These are phyloP conservation scores for Patella ulyssiponensis DNA, from an alignment of 2,888 invertebrate species.

Conservation along the genomic window DNA sequence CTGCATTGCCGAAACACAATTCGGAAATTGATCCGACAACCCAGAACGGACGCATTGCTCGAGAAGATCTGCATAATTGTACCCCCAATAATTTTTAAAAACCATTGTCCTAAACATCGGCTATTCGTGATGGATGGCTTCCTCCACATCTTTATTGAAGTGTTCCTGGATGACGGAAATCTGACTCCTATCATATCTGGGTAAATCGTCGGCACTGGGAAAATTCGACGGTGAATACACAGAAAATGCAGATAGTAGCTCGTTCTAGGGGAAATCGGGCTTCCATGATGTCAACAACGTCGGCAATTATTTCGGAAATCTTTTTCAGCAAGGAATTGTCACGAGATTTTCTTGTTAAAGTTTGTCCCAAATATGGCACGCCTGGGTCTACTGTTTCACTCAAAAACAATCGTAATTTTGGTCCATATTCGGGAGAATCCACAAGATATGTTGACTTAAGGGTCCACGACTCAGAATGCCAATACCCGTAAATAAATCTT, in stretches of 20 bases:
- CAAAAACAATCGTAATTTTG: neutral
- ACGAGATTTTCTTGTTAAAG: neutral
- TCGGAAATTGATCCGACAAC: no score
- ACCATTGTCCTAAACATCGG: neutral
- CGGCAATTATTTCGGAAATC: neutral
- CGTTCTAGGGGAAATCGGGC: neutral
- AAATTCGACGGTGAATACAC: neutral
- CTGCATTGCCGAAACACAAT: no score
- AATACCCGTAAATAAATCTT: neutral
- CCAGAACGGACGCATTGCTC: no score
- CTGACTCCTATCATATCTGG: neutral
- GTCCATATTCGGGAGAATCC: neutral
- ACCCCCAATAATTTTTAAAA: conserved; percentile 1
- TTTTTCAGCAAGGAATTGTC: neutral
- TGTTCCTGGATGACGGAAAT: neutral
- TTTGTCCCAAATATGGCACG: neutral
- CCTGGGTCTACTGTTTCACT: neutral
- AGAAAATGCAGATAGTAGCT: neutral
- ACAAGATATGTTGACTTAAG: neutral
- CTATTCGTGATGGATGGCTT: neutral
- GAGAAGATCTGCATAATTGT: no score
- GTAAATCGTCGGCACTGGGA: neutral
- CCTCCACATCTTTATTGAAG: neutral
- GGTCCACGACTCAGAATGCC: neutral
- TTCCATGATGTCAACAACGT: neutral